Percentiles rank a stretch among this genome's conserved stretches.
Evolutionary conservation across 92 coral and sea anemone genomes (phyloP).

Genomic region (Epizoanthus ramosus): DNA sequence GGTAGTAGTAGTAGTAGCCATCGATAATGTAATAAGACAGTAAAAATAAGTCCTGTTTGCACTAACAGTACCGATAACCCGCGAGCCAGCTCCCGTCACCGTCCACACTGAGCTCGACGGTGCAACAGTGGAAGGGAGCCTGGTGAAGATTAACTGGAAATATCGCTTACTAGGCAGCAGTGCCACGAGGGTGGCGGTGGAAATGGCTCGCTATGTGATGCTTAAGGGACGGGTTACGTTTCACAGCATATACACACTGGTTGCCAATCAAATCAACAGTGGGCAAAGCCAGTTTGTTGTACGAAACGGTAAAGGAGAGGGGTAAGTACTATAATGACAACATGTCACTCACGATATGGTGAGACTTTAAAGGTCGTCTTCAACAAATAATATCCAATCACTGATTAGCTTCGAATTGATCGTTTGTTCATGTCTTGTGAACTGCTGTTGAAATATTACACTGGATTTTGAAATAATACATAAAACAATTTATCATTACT

Average conservation of each 20-base stretch:
- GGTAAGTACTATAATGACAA: conserved; percentile 4
- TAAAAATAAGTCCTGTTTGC: background rate
- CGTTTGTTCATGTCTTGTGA: no score
- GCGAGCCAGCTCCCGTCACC: background rate
- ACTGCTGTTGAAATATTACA: no score
- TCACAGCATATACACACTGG: conserved; percentile 42
- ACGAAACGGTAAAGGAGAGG: conserved; percentile 53
- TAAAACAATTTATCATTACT: no score
- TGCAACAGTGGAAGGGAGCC: conserved; percentile 21
- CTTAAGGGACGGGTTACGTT: conserved; percentile 20
- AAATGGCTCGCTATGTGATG: conserved; percentile 56
- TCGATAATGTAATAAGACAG: no score
- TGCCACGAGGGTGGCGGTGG: conserved; percentile 44
- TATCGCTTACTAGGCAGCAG: conserved; percentile 42
- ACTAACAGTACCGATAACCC: background rate
- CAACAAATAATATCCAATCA: no score
- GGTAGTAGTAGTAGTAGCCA: no score
- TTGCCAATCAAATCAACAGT: conserved; percentile 40
- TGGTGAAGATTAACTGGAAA: conserved; percentile 44
- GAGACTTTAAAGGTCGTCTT: no score
- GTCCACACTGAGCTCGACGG: background rate
- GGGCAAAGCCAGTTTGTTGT: conserved; percentile 51
- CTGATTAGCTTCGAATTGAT: no score
- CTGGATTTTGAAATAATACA: no score
- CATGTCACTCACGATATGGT: no score